Evolutionary conservation across 2,113 vertebrate species (phyloP).

Genomic region (Pedionomus torquatus): DNA sequence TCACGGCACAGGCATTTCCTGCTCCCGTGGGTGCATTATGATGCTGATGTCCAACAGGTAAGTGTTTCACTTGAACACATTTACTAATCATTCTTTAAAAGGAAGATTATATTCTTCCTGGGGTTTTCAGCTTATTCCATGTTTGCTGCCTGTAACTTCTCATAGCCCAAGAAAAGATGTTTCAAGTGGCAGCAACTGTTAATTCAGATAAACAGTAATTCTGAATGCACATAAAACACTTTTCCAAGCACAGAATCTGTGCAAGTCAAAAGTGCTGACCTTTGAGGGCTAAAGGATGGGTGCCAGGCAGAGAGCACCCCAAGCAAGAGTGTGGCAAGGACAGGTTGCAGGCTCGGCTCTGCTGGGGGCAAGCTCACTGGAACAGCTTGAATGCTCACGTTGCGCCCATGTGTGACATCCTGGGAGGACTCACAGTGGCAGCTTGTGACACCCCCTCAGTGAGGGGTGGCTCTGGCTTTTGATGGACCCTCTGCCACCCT

Average conservation of each 20-base stretch:
- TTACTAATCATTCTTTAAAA: not conserved
- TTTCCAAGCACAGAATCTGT: not conserved
- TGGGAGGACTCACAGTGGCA: fast-evolving
- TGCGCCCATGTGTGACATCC: not conserved
- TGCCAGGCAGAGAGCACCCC: not conserved
- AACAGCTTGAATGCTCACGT: not conserved
- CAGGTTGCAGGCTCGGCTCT: not conserved
- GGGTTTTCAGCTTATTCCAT: not conserved
- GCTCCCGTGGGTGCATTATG: not conserved
- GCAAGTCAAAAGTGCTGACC: not conserved
- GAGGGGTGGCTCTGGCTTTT: not conserved
- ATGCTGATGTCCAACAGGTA: not conserved
- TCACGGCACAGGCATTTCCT: not conserved
- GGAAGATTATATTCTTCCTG: not conserved
- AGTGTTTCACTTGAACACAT: not conserved
- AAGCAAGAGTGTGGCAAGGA: not conserved
- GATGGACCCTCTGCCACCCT: not conserved
- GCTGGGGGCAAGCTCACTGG: not conserved
- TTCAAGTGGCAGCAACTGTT: not conserved
- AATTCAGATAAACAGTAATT: not conserved
- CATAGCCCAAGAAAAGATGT: not conserved
- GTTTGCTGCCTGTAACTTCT: not conserved
- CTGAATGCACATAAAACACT: not conserved
- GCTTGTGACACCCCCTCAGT: not conserved
- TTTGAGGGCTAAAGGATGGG: not conserved